Evolutionary conservation across 1,140 invertebrate species (phyloP).

Genomic region (Agrypnia vestita): DNA sequence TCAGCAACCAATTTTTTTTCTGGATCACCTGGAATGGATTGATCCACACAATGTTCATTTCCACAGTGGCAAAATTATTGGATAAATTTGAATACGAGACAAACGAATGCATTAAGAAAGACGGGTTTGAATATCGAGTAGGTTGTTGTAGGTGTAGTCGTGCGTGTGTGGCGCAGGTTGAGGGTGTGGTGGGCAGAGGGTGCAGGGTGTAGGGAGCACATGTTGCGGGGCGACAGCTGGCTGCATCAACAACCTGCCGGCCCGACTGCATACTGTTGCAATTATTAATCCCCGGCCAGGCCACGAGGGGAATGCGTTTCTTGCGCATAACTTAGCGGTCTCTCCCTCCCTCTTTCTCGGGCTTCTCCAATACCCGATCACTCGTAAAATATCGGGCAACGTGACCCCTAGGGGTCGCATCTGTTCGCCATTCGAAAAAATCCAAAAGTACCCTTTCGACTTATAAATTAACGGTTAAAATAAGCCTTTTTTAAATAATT

Average conservation of each 20-base stretch:
- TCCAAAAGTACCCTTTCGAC: too few relatives aligned
- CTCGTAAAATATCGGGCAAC: not conserved
- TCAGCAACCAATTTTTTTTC: too few relatives aligned
- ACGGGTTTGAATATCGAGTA: too few relatives aligned
- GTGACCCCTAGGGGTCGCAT: conserved; percentile 11
- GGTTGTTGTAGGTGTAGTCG: too few relatives aligned
- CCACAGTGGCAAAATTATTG: too few relatives aligned
- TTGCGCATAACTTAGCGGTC: not conserved
- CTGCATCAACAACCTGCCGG: not conserved
- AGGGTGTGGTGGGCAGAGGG: not conserved
- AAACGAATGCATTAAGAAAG: too few relatives aligned
- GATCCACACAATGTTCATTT: too few relatives aligned
- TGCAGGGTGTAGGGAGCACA: conserved; percentile 1
- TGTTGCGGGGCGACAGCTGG: conserved; percentile 6
- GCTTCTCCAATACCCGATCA: not conserved
- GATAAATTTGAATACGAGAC: too few relatives aligned
- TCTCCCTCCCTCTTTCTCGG: not conserved
- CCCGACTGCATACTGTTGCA: conserved; percentile 28
- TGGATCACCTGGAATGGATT: too few relatives aligned
- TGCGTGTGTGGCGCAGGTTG: not conserved
- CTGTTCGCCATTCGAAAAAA: not conserved
- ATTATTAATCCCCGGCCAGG: conserved; percentile 10
- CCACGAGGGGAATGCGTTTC: conserved; percentile 14
- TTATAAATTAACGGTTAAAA: too few relatives aligned
- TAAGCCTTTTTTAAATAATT: too few relatives aligned